Evolutionary conservation across 1,140 invertebrate species (phyloP).

Genomic region (Bombus difficillimus): DNA sequence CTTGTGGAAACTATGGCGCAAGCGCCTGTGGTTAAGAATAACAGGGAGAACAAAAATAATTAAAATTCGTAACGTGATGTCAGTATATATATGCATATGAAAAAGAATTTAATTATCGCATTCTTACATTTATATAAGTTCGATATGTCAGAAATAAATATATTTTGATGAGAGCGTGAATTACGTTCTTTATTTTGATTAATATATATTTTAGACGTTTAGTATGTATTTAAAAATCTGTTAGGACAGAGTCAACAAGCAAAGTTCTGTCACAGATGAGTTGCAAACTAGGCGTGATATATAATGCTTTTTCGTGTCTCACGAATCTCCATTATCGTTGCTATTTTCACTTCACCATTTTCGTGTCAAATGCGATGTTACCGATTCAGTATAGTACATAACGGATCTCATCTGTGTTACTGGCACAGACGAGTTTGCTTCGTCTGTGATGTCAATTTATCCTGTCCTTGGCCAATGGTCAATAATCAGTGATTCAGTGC

Average conservation of each 20-base stretch:
- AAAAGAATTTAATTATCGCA: neutral
- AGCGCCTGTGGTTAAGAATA: neutral
- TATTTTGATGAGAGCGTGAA: neutral
- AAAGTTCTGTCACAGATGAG: too few species aligned
- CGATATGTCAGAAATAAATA: neutral
- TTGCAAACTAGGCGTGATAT: too few species aligned
- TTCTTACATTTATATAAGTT: neutral
- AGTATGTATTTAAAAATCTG: too few species aligned
- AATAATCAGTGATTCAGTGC: neutral
- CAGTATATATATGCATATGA: neutral
- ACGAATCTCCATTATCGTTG: too few species aligned
- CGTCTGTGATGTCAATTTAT: neutral
- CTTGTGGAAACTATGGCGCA: neutral
- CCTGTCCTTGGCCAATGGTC: neutral
- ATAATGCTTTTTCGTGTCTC: too few species aligned
- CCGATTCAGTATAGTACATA: too few species aligned
- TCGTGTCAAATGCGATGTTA: too few species aligned
- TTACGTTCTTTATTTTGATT: too few species aligned
- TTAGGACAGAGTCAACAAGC: too few species aligned
- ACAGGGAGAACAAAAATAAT: neutral
- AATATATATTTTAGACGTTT: too few species aligned
- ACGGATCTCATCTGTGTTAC: neutral
- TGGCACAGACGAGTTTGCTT: neutral
- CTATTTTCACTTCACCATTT: too few species aligned
- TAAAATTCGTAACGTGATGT: neutral